Conservation (phyloP, 2,113 vertebrate genomes). For the Tiliqua scincoides region DNA sequence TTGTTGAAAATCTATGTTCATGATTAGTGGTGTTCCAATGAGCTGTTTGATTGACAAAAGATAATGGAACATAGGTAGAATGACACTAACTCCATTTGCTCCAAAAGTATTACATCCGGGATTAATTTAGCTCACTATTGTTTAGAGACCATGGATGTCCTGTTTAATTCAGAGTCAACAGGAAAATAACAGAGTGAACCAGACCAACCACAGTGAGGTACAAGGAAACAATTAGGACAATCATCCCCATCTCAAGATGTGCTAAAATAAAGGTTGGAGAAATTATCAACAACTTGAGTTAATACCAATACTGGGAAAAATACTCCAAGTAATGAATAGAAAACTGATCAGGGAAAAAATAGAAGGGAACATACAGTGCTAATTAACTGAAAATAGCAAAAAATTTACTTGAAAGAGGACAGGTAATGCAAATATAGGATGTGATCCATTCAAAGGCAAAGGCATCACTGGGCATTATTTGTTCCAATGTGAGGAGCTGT, state of each 20-base stretch:
- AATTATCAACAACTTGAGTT: conserved; percentile 59
- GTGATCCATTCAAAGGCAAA: background rate
- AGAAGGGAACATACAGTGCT: conserved; percentile 56
- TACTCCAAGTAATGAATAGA: conserved; percentile 49
- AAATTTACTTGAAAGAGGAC: conserved; percentile 24
- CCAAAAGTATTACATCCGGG: background rate
- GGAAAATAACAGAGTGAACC: conserved; percentile 46
- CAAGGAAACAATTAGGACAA: conserved; percentile 61
- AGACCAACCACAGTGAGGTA: conserved; percentile 34
- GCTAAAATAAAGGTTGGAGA: conserved; percentile 59
- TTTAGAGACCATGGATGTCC: conserved; percentile 35
- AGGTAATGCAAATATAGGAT: conserved; percentile 23
- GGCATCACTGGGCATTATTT: too few species aligned
- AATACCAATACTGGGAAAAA: conserved; percentile 57
- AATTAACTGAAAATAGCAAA: conserved; percentile 55
- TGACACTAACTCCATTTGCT: background rate
- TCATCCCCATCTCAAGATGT: conserved; percentile 44
- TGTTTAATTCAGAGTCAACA: conserved; percentile 37
- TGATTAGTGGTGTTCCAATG: conserved; percentile 22
- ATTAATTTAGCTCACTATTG: conserved; percentile 24
- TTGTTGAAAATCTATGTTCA: conserved; percentile 25
- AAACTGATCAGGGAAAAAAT: conserved; percentile 62
- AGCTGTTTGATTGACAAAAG: conserved; percentile 39
- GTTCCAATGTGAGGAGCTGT: too few species aligned
- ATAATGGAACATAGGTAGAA: conserved; percentile 6